Evolutionary conservation across 2,797 vertebrate genomes (phyloP), one percentile per base, ranked within the genome.

Genomic region (Coluber constrictor): DNA sequence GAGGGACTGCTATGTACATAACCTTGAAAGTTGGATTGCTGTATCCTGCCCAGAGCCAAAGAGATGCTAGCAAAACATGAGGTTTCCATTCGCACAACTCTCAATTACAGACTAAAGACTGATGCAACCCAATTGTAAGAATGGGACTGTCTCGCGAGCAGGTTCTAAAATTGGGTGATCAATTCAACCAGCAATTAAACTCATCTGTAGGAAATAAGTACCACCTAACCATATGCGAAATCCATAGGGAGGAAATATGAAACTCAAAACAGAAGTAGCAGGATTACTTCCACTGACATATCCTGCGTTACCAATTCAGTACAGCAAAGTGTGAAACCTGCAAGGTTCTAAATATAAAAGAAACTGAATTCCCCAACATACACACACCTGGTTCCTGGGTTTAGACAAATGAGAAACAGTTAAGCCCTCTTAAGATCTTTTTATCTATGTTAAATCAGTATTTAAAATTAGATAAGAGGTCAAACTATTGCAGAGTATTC

Each of bases 281-380:
- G 74, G 11, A 91, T 86, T 90, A 93, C 90, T 54, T 93, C 74
- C 87, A 83, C 61, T 20, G 90, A 92, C 94, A 95, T 95, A 60
- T 87, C 92, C 92, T 61, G 27, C 1, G 9, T 94, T 8, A 3
- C 43, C 29, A 91, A 92, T 59, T 7, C 4, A 55, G 60, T 56
- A 66, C 51, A 93, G 70, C 13, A 0, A 0, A 91, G 88, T 27
- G 70, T 92, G 88, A 92, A 94, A 94, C 93, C 90, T 90, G 1
- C 86, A 12, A 8, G 61, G 0, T 8, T 3, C 3, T 93, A 55
- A 94, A 94, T 37, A 94, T 92, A 91, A 93, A 92, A 74, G 63
- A 86, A 70, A 56, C 79, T 94, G 55, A 37, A 90, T 74, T 93
- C 63, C 55, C 20, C 55, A 32, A 91, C 13, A 12, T 3, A 16